Evolutionary conservation across 2,113 vertebrate species (phyloP).

Genomic region (Brachionichthys hirsutus): DNA sequence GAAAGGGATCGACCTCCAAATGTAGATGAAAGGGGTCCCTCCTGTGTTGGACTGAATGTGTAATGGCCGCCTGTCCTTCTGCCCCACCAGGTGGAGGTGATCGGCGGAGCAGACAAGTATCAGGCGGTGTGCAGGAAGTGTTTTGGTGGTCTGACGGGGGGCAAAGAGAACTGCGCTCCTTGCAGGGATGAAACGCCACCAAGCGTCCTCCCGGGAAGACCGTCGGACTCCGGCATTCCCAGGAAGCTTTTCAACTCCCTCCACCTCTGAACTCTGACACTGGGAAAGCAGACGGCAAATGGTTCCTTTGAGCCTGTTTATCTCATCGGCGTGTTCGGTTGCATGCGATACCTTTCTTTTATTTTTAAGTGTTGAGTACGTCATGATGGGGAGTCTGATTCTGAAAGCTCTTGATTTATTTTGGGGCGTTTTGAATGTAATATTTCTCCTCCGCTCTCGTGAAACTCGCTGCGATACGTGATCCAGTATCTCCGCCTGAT

Average conservation of each 20-base stretch:
- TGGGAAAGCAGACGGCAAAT: background rate
- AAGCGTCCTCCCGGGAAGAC: slow-evolving; percentile 39
- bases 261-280: slow-evolving; percentile 55
- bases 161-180: slow-evolving; percentile 81
- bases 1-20: background rate
- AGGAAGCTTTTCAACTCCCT: slow-evolving; percentile 80
- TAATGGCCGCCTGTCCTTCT: background rate
- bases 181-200: slow-evolving; percentile 60
- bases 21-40: no score
- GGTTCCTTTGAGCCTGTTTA: background rate
- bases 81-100: slow-evolving; percentile 88
- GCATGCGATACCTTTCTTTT: no score
- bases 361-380: background rate
- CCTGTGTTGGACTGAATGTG: no score
- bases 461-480: slow-evolving; percentile 3
- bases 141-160: slow-evolving; percentile 75
- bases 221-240: slow-evolving; percentile 20
- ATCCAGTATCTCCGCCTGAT: slow-evolving; percentile 13
- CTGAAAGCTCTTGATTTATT: slow-evolving; percentile 5
- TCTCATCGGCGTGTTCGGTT: background rate
- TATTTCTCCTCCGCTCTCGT: no score
- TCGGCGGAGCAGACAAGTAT: slow-evolving; percentile 94
- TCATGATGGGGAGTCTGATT: background rate
- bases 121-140: slow-evolving; percentile 89
- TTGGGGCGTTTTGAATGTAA: background rate